Evolutionary conservation across 2,888 invertebrate species (phyloP).

Genomic region (Cataglyphis livida): DNA sequence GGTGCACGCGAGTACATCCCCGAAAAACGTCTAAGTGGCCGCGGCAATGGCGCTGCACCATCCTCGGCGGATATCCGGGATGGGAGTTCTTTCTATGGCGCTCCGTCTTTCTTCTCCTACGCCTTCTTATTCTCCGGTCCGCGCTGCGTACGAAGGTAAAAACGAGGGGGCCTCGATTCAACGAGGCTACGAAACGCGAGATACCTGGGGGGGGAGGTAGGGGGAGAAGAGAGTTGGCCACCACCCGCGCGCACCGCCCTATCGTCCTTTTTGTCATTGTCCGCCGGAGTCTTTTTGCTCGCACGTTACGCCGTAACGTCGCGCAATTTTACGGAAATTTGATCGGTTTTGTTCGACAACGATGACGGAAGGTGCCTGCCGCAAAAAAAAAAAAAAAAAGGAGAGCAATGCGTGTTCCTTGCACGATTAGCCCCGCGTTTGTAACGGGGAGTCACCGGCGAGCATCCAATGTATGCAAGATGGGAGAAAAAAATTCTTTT

Average conservation of each 20-base stretch:
- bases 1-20: slow-evolving; percentile 41
- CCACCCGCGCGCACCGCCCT: slow-evolving; percentile 53
- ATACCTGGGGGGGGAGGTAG: slow-evolving; percentile 5
- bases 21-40: slow-evolving; percentile 78
- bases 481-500: background rate
- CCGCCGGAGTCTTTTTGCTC: slow-evolving; percentile 48
- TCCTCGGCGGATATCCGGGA: slow-evolving; percentile 81
- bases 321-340: slow-evolving; percentile 83
- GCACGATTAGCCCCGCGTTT: slow-evolving; percentile 16
- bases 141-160: slow-evolving; percentile 42
- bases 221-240: slow-evolving; percentile 21
- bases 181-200: slow-evolving; percentile 67
- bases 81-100: slow-evolving; percentile 79
- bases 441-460: background rate
- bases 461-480: background rate
- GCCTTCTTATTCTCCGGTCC: slow-evolving; percentile 65
- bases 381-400: slow-evolving; percentile 8
- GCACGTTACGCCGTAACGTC: slow-evolving; percentile 76
- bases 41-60: slow-evolving; percentile 75
- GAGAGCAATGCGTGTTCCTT: slow-evolving; percentile 2
- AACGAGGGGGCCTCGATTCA: slow-evolving; percentile 68
- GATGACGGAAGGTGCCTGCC: slow-evolving; percentile 17
- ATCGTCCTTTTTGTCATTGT: slow-evolving; percentile 66
- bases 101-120: slow-evolving; percentile 69
- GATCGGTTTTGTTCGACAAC: slow-evolving; percentile 77